phyloP scores from a whole-genome alignment of 2,797 vertebrate genomes.

The Denticeps clupeoides region DNA sequence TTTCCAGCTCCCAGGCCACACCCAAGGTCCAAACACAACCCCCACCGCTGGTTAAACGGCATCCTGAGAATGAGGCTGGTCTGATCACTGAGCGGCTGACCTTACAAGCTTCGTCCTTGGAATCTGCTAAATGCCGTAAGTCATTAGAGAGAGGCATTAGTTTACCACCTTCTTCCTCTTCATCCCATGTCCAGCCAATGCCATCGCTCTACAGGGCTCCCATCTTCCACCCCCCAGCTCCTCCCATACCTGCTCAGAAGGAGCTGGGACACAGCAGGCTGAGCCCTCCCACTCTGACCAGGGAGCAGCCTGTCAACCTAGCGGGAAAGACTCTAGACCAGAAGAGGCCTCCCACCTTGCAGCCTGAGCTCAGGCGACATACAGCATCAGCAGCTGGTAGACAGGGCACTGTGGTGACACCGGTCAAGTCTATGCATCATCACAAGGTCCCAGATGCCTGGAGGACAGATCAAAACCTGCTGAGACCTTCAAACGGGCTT shows the following conservation, averaged over 20 bases:
- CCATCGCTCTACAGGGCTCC: constrained; percentile 89
- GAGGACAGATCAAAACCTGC: constrained; percentile 8
- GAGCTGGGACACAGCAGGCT: constrained; percentile 76
- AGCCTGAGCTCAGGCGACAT: constrained; percentile 76
- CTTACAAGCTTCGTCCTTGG: constrained; percentile 59
- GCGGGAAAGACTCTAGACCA: constrained; percentile 77
- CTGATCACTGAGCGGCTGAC: constrained; percentile 75
- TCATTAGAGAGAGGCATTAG: neutral
- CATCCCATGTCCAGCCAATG: constrained; percentile 73
- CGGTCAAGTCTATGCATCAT: no score
- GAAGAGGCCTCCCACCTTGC: constrained; percentile 89
- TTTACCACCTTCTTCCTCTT: constrained; percentile 34
- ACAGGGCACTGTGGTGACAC: no score
- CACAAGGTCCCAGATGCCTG: neutral
- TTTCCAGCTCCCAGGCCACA: constrained; percentile 31
- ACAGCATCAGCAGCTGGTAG: constrained; percentile 47
- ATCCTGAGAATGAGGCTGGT: constrained; percentile 73
- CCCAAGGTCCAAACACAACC: constrained; percentile 82
- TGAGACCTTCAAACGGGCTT: constrained; percentile 12
- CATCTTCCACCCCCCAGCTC: constrained; percentile 89
- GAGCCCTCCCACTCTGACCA: constrained; percentile 89
- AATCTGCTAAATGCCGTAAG: constrained; percentile 5
- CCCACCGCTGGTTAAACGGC: constrained; percentile 89
- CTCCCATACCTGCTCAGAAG: constrained; percentile 77
- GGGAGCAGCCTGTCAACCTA: constrained; percentile 80